Evolutionary conservation across 2,888 invertebrate species (phyloP).

Genomic region (Dugesia japonica): DNA sequence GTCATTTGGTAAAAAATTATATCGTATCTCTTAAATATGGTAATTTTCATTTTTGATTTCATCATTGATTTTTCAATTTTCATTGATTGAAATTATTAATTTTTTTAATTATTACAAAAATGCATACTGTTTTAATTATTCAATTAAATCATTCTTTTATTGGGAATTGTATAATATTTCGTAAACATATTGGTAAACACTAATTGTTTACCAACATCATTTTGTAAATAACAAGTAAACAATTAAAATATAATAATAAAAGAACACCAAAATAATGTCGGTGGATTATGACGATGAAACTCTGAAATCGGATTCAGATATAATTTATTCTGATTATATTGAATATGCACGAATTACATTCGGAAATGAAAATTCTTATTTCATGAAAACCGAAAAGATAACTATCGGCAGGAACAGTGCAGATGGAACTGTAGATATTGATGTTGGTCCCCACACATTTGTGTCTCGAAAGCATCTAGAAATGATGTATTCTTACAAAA

Average conservation of each 20-base stretch:
- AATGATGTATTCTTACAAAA: slow-evolving; percentile 53
- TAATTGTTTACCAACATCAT: neutral
- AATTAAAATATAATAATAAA: neutral
- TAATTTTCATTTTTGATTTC: too few relatives aligned
- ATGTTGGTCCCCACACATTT: slow-evolving; percentile 92
- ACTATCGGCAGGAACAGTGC: slow-evolving; percentile 80
- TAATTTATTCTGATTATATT: neutral
- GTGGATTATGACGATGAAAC: neutral
- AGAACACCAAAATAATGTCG: neutral
- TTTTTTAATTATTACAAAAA: too few relatives aligned
- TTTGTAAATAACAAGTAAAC: neutral
- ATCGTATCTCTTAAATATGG: too few relatives aligned
- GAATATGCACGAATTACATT: neutral
- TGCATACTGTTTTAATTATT: neutral
- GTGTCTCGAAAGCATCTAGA: slow-evolving; percentile 83
- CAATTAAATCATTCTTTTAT: neutral
- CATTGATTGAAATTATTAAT: too few relatives aligned
- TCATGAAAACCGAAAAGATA: slow-evolving; percentile 13
- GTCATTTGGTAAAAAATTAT: too few relatives aligned
- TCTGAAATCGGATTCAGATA: neutral
- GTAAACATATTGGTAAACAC: neutral
- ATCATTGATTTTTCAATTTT: too few relatives aligned
- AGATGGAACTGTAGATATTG: slow-evolving; percentile 87
- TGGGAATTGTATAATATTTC: neutral
- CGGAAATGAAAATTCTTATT: neutral